phyloP scores from a whole-genome alignment of 2,113 vertebrate species.

The Parus major region DNA sequence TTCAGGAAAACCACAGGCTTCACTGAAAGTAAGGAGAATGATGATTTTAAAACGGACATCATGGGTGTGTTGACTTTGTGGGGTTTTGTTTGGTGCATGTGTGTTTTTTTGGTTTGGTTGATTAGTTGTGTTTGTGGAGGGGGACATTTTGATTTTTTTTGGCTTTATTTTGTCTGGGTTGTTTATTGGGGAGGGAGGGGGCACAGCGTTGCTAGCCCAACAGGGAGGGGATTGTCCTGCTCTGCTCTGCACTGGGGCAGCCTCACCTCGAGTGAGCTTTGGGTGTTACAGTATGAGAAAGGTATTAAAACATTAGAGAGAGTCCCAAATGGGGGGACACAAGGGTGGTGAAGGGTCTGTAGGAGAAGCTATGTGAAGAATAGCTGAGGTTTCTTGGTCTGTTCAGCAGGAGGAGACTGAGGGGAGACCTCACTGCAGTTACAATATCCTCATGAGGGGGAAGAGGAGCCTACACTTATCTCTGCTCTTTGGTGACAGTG shows the following conservation, averaged over 20 bases:
- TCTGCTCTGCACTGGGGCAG: background rate
- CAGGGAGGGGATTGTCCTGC: rapidly evolving
- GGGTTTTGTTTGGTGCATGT: rapidly evolving
- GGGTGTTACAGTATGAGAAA: rapidly evolving
- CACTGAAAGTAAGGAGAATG: background rate
- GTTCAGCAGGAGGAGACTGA: background rate
- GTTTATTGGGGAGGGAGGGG: too few species aligned
- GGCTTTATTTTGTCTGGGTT: background rate
- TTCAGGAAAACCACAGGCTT: background rate
- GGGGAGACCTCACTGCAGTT: background rate
- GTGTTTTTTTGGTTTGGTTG: background rate
- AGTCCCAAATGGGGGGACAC: rapidly evolving
- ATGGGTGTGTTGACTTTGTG: rapidly evolving
- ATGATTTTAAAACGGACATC: background rate
- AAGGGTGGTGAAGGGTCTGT: background rate
- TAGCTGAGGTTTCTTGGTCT: rapidly evolving
- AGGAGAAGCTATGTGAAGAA: rapidly evolving
- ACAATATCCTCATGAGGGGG: rapidly evolving
- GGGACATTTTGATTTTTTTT: background rate
- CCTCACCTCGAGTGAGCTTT: rapidly evolving
- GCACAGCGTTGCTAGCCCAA: rapidly evolving
- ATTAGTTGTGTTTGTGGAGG: rapidly evolving
- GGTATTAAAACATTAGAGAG: rapidly evolving
- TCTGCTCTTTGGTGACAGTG: background rate
- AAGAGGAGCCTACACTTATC: too few species aligned